Base-by-base conservation (phyloP, 2,888 invertebrate genomes). In the Drosophila sordidapex region DNA sequence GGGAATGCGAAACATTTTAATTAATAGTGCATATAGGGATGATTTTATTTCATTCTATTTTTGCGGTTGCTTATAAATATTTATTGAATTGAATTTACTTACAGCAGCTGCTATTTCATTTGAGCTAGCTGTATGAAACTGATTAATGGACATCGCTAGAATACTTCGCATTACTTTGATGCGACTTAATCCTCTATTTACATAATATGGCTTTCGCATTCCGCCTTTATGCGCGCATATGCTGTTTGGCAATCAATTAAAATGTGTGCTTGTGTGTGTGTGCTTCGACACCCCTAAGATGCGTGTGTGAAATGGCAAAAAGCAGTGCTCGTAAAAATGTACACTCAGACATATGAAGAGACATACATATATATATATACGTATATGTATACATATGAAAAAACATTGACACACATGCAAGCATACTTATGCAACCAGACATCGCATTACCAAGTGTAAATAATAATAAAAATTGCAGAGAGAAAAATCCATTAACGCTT, bases 401-500 rank as follows among this genome's bases (percentile, higher is more conserved):
- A n/a, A 64, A 65, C 62, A 78, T 56, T 73, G 46, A 66, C 64
- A 78, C 68, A 70, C 48, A 63, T 33, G 60, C 40, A 49, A n/a
- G 56, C 29, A 31, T 13, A 21, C 31, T 58, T 40, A 43, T 65
- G 58, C 46, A 52, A 51, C 57, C 58, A 54, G 60, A 69, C 73
- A 70, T 70, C 72, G 72, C 81, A 83, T 76, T 85, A 74, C 89
- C 76, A 79, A 86, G 90, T 79, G 86, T 81, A 90, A 90, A 86
- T 81, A 88, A 83, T 86, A 90, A 88, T 77, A 79, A 80, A 89
- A 90, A 83, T 83, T 74, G 87, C 87, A 76, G 63, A 59, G 52
- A 70, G 65, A 71, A 84, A 79, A 87, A 90, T 88, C 89, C 85
- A 86, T 86, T 86, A 86, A 90, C 87, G 87, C 89, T 90, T 86